phyloP scores from a whole-genome alignment of 2,113 vertebrate genomes.

The Panthera uncia region DNA sequence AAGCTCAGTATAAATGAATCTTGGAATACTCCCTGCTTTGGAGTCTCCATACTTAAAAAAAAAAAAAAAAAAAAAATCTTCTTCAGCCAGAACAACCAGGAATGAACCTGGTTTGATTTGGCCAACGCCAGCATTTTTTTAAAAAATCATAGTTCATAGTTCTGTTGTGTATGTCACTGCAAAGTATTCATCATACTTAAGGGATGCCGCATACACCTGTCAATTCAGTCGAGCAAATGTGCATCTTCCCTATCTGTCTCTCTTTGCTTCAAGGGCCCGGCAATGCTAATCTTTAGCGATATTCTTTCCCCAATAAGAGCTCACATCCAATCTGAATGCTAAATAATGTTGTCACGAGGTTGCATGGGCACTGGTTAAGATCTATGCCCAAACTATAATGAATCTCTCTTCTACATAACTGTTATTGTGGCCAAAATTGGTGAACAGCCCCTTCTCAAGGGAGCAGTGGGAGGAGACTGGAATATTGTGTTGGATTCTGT shows the following conservation, averaged over 20 bases:
- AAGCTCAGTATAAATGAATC: not conserved
- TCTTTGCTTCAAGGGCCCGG: constrained; percentile 5
- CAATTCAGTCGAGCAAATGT: not conserved
- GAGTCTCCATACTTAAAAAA: not conserved
- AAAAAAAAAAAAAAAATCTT: not conserved
- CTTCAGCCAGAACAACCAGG: constrained; percentile 25
- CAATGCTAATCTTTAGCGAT: constrained; percentile 40
- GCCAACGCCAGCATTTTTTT: not conserved
- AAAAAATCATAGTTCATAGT: not conserved
- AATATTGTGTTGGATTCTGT: constrained; percentile 80
- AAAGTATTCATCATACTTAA: not conserved
- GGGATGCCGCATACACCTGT: not conserved
- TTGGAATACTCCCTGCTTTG: not conserved
- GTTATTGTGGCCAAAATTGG: constrained; percentile 78
- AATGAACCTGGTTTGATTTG: constrained; percentile 53
- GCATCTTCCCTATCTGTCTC: not conserved
- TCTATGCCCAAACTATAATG: constrained; percentile 81
- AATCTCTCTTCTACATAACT: constrained; percentile 78
- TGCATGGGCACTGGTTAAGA: constrained; percentile 76
- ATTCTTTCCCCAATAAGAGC: constrained; percentile 64
- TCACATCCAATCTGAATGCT: constrained; percentile 77
- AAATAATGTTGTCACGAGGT: constrained; percentile 81
- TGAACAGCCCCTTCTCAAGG: constrained; percentile 75
- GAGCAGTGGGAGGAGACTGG: constrained; percentile 76
- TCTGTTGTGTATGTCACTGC: not conserved